Evolutionary conservation across 2,797 vertebrate species (phyloP).

Genomic region (Crenichthys baileyi): DNA sequence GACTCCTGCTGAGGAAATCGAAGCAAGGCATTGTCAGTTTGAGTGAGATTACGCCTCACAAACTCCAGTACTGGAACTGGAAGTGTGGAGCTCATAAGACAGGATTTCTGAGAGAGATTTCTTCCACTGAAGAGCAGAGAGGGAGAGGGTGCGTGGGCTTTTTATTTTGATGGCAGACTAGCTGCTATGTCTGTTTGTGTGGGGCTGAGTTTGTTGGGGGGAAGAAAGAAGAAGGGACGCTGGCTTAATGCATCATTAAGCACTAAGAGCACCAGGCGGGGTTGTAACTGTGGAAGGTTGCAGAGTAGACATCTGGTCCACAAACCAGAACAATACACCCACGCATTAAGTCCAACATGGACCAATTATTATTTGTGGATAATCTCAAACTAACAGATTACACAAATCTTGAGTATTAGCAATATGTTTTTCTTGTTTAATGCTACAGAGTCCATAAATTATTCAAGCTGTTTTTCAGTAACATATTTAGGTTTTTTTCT

Average conservation of each 20-base stretch:
- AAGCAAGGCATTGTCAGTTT: slow-evolving; percentile 69
- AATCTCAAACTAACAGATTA: slow-evolving; percentile 46
- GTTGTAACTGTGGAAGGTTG: slow-evolving; percentile 51
- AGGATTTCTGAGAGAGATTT: slow-evolving; percentile 35
- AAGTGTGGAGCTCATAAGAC: slow-evolving; percentile 30
- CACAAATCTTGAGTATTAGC: slow-evolving; percentile 4
- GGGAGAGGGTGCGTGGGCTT: slow-evolving; percentile 25
- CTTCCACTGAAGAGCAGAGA: slow-evolving; percentile 34
- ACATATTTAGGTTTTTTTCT: neutral
- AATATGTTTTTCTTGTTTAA: slow-evolving; percentile 14
- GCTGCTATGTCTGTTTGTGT: slow-evolving; percentile 15
- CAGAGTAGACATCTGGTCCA: slow-evolving; percentile 73
- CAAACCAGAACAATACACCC: slow-evolving; percentile 59
- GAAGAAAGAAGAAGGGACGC: slow-evolving; percentile 44
- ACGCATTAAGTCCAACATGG: slow-evolving; percentile 51
- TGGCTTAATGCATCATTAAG: slow-evolving; percentile 79
- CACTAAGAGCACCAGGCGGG: slow-evolving; percentile 70
- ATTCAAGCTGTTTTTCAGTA: neutral
- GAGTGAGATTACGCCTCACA: slow-evolving; percentile 69
- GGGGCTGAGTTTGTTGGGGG: slow-evolving; percentile 24
- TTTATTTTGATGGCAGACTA: slow-evolving; percentile 16
- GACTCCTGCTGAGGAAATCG: slow-evolving; percentile 59
- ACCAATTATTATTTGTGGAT: slow-evolving; percentile 59
- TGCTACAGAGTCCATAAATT: neutral
- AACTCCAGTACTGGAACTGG: slow-evolving; percentile 46